These are phyloP conservation scores for Temnopleurus reevesii DNA, from an alignment of 53 echinoderm and acorn worm genomes.

Conservation along the genomic window DNA sequence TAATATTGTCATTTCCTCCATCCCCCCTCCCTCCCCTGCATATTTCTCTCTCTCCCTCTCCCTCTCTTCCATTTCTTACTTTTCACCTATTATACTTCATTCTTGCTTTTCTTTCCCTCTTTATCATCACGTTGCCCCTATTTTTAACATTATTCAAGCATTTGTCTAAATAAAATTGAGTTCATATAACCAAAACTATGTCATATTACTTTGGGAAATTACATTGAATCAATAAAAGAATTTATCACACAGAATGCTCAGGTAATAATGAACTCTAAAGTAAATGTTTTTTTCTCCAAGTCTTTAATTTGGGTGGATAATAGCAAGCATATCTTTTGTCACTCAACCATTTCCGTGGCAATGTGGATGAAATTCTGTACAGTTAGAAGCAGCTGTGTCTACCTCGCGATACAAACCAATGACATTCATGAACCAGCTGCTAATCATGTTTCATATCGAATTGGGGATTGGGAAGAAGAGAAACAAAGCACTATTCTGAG, in stretches of 20 bases:
- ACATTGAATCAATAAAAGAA: too few relatives aligned
- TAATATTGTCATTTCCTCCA: neutral
- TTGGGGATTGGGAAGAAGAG: too few relatives aligned
- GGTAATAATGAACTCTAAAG: too few relatives aligned
- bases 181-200: too few relatives aligned
- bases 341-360: neutral
- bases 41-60: neutral
- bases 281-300: too few relatives aligned
- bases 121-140: too few relatives aligned
- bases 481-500: neutral
- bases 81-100: too few relatives aligned
- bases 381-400: neutral
- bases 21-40: neutral
- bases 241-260: too few relatives aligned
- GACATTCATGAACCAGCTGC: constrained; percentile 14
- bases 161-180: too few relatives aligned
- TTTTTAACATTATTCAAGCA: too few relatives aligned
- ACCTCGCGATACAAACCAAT: neutral
- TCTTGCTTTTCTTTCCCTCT: neutral
- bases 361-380: neutral
- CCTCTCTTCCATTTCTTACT: neutral
- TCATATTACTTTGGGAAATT: too few relatives aligned
- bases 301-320: neutral
- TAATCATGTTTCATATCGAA: neutral
- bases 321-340: neutral